phyloP scores from a whole-genome alignment of 1,140 invertebrate genomes.

The Drosophila mauritiana region DNA sequence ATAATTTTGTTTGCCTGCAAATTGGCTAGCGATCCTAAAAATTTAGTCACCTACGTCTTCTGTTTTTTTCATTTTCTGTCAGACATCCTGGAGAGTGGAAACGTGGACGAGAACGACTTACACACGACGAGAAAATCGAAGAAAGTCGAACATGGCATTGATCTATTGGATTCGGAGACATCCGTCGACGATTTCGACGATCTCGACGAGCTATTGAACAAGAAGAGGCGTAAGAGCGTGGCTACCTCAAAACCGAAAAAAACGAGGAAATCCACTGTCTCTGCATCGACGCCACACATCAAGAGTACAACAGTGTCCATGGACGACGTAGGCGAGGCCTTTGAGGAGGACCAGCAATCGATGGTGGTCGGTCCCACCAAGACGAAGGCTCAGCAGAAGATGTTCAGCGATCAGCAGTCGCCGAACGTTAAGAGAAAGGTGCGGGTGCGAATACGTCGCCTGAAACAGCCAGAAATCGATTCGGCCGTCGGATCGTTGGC shows the following conservation, averaged over 20 bases:
- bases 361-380: slow-evolving; percentile 33
- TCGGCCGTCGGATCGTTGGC: background rate
- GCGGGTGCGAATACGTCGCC: slow-evolving; percentile 7
- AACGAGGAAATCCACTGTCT: background rate
- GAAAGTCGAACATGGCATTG: background rate
- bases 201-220: background rate
- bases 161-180: background rate
- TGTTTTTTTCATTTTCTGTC: background rate
- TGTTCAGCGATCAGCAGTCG: slow-evolving; percentile 46
- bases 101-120: background rate
- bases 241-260: background rate
- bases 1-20: background rate
- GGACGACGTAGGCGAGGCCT: background rate
- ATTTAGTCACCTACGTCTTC: background rate
- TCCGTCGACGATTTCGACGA: background rate
- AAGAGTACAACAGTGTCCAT: background rate
- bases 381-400: slow-evolving; percentile 67
- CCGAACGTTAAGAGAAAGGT: background rate
- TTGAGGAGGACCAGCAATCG: background rate
- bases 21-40: too few relatives aligned
- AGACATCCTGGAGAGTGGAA: background rate
- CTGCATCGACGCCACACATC: background rate
- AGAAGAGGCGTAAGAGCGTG: background rate
- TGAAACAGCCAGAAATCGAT: background rate
- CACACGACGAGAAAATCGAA: background rate